Percentiles rank a stretch among this genome's conserved stretches.
phyloP scores from a whole-genome alignment of 1,140 invertebrate genomes.

The Drosophila prosaltans region DNA sequence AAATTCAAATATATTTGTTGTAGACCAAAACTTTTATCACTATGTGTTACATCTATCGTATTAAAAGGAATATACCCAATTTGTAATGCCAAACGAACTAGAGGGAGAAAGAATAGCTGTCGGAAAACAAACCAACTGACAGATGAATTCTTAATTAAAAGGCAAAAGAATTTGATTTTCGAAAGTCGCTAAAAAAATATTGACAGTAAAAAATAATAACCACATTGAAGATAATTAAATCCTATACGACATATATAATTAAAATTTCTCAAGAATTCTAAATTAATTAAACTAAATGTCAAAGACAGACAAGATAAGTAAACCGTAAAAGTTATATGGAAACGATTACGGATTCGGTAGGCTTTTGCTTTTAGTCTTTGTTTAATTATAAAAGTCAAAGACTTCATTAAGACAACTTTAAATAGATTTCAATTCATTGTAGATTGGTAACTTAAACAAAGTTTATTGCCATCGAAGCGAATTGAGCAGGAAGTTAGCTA shows the following conservation, averaged over 20 bases:
- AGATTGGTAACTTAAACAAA: background rate
- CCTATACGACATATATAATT: background rate
- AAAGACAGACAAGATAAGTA: background rate
- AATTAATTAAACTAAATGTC: background rate
- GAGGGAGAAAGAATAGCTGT: background rate
- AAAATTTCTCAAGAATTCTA: background rate
- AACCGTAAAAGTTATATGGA: too few species aligned
- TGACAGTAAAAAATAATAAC: background rate
- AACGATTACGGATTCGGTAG: too few species aligned
- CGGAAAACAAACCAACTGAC: background rate
- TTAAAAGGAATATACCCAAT: background rate
- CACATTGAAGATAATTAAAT: background rate
- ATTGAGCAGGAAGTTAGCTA: background rate
- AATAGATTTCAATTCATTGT: background rate
- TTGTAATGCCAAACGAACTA: background rate
- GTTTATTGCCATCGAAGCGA: background rate
- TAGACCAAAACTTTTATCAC: too few species aligned
- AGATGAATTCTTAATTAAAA: slow-evolving; percentile 15
- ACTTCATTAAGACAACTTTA: too few species aligned
- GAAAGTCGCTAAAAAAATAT: slow-evolving; percentile 14
- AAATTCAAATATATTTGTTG: too few species aligned
- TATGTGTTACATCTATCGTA: background rate
- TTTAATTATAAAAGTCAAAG: too few species aligned
- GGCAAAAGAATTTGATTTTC: slow-evolving; percentile 10
- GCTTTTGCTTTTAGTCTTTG: too few species aligned